These are phyloP conservation scores for rabbit (Oryctolagus cuniculus) DNA, from an alignment of 2,113 vertebrate genomes.

Conservation along the genomic window mOryCun1.1 NC_091435.1:16833501-16834000, in stretches of 20 bases:
- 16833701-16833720: background rate
- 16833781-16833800: background rate
- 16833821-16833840: background rate
- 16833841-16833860: background rate
- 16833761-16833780: background rate
- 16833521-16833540: background rate
- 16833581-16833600: background rate
- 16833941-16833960: background rate
- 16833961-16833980: background rate
- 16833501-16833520: background rate
- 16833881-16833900: background rate
- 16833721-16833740: background rate
- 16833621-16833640: background rate
- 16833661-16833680: background rate
- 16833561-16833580: background rate
- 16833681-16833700: background rate
- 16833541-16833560: constrained; percentile 8
- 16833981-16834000: background rate
- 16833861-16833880: background rate
- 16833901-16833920: background rate
- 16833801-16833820: background rate
- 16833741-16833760: background rate
- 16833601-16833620: background rate
- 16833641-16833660: background rate
- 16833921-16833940: background rate